A percentile compares a stretch with the other conserved stretches of the same genome.
Conservation (phyloP, 2,888 invertebrate genomes). For the Ernsta delagoae region DNA sequence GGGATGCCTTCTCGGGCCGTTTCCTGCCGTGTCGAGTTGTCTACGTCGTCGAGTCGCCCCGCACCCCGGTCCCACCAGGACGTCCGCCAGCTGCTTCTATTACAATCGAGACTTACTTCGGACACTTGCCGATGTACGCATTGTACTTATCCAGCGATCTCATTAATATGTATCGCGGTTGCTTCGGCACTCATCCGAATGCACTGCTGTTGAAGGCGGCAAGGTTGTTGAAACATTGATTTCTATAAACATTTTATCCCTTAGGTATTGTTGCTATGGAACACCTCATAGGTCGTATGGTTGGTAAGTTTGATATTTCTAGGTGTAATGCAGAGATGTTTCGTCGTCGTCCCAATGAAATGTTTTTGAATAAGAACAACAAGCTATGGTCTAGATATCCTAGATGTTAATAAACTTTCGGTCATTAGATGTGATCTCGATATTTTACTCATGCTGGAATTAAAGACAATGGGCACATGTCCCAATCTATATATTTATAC, state of each 20-base stretch:
- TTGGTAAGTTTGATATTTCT: no score
- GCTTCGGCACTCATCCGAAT: conserved; percentile 16
- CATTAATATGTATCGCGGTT: conserved; percentile 22
- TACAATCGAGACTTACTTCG: background rate
- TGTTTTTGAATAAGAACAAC: no score
- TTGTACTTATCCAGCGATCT: conserved; percentile 18
- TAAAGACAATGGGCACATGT: no score
- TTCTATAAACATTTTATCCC: background rate
- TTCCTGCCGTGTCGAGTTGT: conserved; percentile 75
- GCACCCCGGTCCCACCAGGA: conserved; percentile 58
- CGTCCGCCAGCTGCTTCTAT: conserved; percentile 72
- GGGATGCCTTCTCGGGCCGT: conserved; percentile 81
- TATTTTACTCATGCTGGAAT: no score
- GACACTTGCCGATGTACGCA: conserved; percentile 40
- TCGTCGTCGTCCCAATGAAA: no score
- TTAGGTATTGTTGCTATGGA: no score
- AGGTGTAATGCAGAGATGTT: no score
- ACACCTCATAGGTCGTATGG: no score
- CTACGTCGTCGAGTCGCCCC: conserved; percentile 53
- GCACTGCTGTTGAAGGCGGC: conserved; percentile 9
- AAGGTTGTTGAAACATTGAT: conserved; percentile 8
- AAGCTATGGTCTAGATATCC: no score
- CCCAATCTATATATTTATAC: no score
- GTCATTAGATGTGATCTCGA: no score
- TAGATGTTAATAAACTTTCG: no score